A percentile compares a stretch with the other conserved stretches of the same genome.
Conservation (phyloP, 2,797 vertebrate genomes). For the Tragopan temminckii region DNA sequence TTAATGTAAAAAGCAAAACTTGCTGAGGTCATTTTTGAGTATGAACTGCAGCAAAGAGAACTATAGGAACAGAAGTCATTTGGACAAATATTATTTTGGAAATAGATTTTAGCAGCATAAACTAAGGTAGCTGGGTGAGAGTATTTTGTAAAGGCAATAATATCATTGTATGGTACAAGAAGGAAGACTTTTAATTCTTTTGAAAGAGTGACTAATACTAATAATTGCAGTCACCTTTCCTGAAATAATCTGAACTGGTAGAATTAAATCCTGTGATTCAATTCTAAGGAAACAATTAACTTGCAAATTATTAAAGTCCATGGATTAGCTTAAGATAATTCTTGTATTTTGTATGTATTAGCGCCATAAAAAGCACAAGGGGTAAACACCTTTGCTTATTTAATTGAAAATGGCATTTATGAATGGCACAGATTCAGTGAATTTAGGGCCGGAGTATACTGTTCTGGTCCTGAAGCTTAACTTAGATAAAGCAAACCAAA, state of each 20-base stretch:
- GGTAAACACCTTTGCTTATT: constrained; percentile 22
- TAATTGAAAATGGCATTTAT: constrained; percentile 38
- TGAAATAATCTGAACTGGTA: constrained; percentile 26
- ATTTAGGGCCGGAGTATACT: neutral
- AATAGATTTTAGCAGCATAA: neutral
- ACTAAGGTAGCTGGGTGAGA: neutral
- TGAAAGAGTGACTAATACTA: constrained; percentile 34
- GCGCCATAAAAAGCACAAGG: constrained; percentile 19
- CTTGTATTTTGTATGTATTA: constrained; percentile 47
- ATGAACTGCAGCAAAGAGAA: neutral
- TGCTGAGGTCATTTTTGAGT: neutral
- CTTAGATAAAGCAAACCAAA: neutral
- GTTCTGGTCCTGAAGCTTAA: neutral
- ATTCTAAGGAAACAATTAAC: constrained; percentile 66
- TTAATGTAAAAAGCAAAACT: neutral
- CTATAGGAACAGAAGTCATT: neutral
- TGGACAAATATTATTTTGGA: neutral
- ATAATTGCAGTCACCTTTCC: constrained; percentile 9
- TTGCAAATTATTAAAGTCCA: constrained; percentile 49
- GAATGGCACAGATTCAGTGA: neutral
- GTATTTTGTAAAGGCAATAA: neutral
- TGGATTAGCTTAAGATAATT: constrained; percentile 66
- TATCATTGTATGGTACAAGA: neutral
- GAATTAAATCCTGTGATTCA: constrained; percentile 48
- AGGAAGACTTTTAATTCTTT: constrained; percentile 25